Percentiles rank a stretch among this genome's conserved stretches.
Conservation (phyloP, 1,140 invertebrate species). For the Heliconius eleuchia region DNA sequence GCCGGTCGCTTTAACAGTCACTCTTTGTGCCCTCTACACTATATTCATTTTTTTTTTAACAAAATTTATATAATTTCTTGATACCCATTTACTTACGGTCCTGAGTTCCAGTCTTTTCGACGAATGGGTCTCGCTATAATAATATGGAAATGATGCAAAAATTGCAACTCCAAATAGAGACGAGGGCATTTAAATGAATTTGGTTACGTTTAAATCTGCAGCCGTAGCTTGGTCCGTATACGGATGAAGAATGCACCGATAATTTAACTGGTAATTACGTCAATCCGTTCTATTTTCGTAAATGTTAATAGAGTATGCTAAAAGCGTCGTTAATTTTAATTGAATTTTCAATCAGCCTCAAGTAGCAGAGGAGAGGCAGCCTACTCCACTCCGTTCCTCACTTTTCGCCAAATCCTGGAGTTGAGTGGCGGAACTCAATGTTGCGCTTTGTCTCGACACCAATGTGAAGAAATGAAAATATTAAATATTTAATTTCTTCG, state of each 20-base stretch:
- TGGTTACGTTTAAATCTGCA: constrained; percentile 58
- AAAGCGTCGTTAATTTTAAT: constrained; percentile 8
- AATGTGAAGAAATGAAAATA: too few relatives aligned
- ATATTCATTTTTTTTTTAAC: not conserved
- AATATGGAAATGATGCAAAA: constrained; percentile 69
- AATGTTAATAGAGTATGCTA: not conserved
- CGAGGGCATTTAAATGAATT: constrained; percentile 63
- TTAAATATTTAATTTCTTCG: too few relatives aligned
- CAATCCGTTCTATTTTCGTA: constrained; percentile 37
- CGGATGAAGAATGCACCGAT: constrained; percentile 26
- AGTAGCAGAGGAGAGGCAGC: too few relatives aligned
- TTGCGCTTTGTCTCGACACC: too few relatives aligned
- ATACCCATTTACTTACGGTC: constrained; percentile 52
- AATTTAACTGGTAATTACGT: constrained; percentile 40
- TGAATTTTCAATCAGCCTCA: not conserved
- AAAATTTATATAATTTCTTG: not conserved
- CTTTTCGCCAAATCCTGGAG: too few relatives aligned
- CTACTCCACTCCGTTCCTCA: too few relatives aligned
- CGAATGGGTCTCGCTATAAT: constrained; percentile 60
- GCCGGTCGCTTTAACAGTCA: too few relatives aligned
- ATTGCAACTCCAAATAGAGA: constrained; percentile 54
- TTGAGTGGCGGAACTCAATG: too few relatives aligned
- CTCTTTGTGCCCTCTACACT: not conserved
- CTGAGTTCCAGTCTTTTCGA: constrained; percentile 58
- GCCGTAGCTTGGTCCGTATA: constrained; percentile 45